Conservation (phyloP, 2,797 vertebrate genomes). For the Leptatherina wallacei region DNA sequence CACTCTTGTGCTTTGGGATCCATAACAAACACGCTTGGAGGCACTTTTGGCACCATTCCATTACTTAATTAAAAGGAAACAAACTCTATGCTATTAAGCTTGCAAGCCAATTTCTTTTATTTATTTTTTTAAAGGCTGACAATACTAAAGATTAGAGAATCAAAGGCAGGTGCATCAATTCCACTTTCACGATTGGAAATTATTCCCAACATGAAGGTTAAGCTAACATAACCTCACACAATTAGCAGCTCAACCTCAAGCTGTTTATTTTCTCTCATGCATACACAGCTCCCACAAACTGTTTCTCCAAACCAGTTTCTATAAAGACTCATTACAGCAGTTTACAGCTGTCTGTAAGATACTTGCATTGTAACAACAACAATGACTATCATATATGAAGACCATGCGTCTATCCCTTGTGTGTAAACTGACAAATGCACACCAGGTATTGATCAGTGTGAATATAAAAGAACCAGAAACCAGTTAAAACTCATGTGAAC, state of each 20-base stretch:
- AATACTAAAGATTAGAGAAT: not conserved
- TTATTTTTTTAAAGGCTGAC: not conserved
- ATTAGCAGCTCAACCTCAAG: not conserved
- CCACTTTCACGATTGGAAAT: constrained; percentile 9
- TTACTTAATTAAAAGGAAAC: constrained; percentile 32
- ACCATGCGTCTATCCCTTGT: no score
- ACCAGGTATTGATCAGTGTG: no score
- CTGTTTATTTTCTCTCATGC: constrained; percentile 2
- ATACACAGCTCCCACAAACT: not conserved
- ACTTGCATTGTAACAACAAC: no score
- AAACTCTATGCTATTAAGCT: constrained; percentile 7
- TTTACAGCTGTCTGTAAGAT: no score
- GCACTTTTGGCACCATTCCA: constrained; percentile 18
- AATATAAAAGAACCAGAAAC: no score
- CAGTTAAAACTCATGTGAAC: no score
- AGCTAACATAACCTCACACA: not conserved
- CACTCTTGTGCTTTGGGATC: constrained; percentile 27
- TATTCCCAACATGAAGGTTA: constrained; percentile 1
- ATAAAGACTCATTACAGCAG: no score
- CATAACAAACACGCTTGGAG: constrained; percentile 13
- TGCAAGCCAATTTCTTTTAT: not conserved
- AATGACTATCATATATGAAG: no score
- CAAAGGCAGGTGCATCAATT: constrained; percentile 1
- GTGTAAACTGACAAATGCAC: no score
- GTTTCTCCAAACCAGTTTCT: not conserved